Percentiles rank a stretch among this genome's conserved stretches.
Evolutionary conservation across 2,113 vertebrate genomes (phyloP).

Genomic region (Bettongia penicillata): DNA sequence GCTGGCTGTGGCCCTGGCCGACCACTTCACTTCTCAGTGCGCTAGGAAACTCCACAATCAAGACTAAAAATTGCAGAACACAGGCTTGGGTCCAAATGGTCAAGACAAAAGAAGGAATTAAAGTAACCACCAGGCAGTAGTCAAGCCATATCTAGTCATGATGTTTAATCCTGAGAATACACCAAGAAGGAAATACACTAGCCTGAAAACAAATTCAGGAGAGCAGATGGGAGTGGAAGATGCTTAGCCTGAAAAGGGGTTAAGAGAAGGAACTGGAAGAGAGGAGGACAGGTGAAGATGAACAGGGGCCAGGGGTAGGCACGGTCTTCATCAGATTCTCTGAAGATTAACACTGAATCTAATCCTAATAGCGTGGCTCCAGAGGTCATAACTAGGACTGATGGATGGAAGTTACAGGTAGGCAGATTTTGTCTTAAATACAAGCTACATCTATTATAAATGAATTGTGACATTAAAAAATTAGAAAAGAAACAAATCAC

Average conservation of each 20-base stretch:
- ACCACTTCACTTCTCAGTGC: background rate
- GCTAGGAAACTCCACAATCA: background rate
- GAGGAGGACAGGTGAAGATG: background rate
- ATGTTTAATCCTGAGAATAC: background rate
- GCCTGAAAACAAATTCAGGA: background rate
- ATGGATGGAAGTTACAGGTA: background rate
- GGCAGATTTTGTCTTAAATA: background rate
- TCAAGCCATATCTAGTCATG: background rate
- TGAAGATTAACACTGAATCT: background rate
- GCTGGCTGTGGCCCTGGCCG: background rate
- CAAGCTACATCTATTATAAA: background rate
- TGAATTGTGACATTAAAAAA: background rate
- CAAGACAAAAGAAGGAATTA: background rate
- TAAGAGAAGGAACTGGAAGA: background rate
- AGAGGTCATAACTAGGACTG: background rate
- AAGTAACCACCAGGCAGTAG: background rate
- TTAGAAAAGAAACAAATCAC: background rate
- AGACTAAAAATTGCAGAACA: background rate
- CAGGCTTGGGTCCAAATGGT: background rate
- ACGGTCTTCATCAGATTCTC: background rate
- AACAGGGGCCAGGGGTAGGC: background rate
- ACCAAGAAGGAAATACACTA: background rate
- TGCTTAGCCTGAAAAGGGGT: background rate
- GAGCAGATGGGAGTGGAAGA: background rate
- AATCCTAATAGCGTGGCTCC: background rate